Evolutionary conservation across 2,113 vertebrate species (phyloP).

Genomic region (Notothenia rossii): DNA sequence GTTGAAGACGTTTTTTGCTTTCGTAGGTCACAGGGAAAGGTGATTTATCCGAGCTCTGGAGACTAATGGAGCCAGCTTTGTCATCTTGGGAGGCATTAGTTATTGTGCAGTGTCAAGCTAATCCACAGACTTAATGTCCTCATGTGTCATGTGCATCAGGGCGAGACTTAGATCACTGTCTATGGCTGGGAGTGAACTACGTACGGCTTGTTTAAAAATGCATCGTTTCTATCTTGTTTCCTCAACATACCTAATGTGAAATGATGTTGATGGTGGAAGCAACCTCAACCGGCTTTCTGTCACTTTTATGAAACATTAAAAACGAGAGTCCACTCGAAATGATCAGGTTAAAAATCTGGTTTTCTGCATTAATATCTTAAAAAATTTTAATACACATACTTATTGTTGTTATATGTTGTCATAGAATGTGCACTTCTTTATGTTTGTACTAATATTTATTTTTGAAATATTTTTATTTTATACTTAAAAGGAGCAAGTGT

Average conservation of each 20-base stretch:
- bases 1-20: slow-evolving; percentile 67
- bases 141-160: slow-evolving; percentile 46
- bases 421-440: too few relatives aligned
- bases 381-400: too few relatives aligned
- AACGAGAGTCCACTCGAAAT: not conserved
- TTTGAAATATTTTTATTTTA: too few relatives aligned
- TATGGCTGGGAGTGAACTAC: not conserved
- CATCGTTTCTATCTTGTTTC: slow-evolving; percentile 31
- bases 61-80: slow-evolving; percentile 74
- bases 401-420: too few relatives aligned
- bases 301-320: slow-evolving; percentile 10
- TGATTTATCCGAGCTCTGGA: slow-evolving; percentile 67
- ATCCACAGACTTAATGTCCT: slow-evolving; percentile 67
- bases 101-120: slow-evolving; percentile 60
- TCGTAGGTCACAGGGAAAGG: slow-evolving; percentile 63
- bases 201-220: slow-evolving; percentile 47
- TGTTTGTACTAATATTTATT: too few relatives aligned
- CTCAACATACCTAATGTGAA: slow-evolving; percentile 38
- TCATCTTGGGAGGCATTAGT: slow-evolving; percentile 67
- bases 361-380: too few relatives aligned
- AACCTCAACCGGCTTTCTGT: slow-evolving; percentile 3
- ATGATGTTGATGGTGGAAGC: not conserved
- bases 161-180: slow-evolving; percentile 48
- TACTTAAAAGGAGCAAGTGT: too few relatives aligned
- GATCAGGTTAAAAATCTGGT: too few relatives aligned